Conservation (phyloP, 2,888 invertebrate species). For the Argynnis bischoffii region DNA sequence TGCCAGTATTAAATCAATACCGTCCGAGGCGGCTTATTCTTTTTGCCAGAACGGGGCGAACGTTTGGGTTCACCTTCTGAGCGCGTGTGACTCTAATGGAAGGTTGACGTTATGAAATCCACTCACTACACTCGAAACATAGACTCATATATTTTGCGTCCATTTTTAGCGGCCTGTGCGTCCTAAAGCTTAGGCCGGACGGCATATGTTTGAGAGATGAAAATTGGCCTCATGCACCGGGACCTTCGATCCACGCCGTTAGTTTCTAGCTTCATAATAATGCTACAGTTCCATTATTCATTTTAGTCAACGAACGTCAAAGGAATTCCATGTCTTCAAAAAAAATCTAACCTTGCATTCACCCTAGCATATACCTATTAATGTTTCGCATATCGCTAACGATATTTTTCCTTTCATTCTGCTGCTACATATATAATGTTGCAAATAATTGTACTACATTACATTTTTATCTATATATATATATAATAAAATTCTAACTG, state of each 20-base stretch:
- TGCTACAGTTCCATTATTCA: constrained; percentile 37
- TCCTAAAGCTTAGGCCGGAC: constrained; percentile 20
- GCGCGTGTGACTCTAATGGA: constrained; percentile 55
- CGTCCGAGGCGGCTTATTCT: constrained; percentile 53
- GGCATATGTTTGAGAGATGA: constrained; percentile 28
- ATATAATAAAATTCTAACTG: no score
- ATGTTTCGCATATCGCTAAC: constrained; percentile 24
- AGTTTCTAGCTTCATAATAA: constrained; percentile 24
- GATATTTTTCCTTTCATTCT: neutral
- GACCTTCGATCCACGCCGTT: constrained; percentile 26
- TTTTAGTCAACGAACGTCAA: constrained; percentile 37
- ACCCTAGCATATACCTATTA: constrained; percentile 19
- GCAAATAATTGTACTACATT: neutral
- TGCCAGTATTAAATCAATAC: constrained; percentile 70
- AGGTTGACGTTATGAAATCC: constrained; percentile 46
- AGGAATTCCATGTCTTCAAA: constrained; percentile 38
- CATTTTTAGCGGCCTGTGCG: constrained; percentile 35
- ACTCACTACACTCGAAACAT: constrained; percentile 40
- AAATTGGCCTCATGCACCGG: constrained; percentile 16
- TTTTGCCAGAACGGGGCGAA: constrained; percentile 54
- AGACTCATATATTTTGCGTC: constrained; percentile 40
- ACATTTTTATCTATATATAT: no score
- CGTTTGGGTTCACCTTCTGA: constrained; percentile 51
- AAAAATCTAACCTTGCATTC: constrained; percentile 29
- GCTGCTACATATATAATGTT: neutral